Conservation (phyloP, 2,113 vertebrate species). For the Oreochromis aureus region DNA sequence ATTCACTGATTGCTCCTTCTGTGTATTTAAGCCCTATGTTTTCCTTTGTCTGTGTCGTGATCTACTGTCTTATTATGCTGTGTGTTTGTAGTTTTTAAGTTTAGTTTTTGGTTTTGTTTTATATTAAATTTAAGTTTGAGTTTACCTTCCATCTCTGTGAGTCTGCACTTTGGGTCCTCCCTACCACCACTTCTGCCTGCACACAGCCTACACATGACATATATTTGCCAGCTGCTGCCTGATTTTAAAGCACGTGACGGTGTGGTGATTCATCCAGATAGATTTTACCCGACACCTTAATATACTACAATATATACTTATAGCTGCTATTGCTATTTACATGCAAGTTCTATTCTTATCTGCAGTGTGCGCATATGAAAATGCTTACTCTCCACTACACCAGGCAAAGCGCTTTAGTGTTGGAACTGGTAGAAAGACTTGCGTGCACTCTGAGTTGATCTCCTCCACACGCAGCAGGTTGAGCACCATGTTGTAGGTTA, state of each 20-base stretch:
- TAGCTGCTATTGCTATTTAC: neutral
- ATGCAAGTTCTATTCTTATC: neutral
- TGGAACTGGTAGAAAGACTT: constrained; percentile 99
- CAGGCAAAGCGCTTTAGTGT: constrained; percentile 92
- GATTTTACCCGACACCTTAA: neutral
- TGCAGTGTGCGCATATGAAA: neutral
- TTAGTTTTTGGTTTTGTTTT: no score
- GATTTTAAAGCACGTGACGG: constrained; percentile 92
- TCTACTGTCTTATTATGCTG: no score
- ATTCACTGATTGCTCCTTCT: no score
- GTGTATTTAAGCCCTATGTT: no score
- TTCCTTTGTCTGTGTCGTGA: no score
- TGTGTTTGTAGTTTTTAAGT: no score
- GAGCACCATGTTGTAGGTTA: constrained; percentile 97
- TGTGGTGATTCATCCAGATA: constrained; percentile 69
- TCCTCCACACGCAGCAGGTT: constrained; percentile 95
- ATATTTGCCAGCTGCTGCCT: constrained; percentile 85
- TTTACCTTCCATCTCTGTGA: no score
- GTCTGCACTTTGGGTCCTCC: no score
- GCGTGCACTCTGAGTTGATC: constrained; percentile 97
- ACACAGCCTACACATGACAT: no score
- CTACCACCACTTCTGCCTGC: no score
- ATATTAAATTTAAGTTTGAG: no score
- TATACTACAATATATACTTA: neutral
- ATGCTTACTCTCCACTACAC: constrained; percentile 90